phyloP scores from a whole-genome alignment of 1,140 invertebrate species.

The Macrostomum lignano region DNA sequence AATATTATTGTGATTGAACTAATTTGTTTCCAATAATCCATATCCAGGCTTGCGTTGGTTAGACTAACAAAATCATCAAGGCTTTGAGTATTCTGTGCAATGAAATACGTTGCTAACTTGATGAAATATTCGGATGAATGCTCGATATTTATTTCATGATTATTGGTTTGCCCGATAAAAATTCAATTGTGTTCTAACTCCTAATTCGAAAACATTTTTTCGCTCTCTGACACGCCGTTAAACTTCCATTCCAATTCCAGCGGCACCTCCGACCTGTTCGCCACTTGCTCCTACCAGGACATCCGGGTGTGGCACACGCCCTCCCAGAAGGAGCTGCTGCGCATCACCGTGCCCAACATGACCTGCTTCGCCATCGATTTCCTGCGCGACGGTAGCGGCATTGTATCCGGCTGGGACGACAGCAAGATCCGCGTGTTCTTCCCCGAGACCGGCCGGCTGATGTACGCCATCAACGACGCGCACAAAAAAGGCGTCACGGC shows the following conservation, averaged over 20 bases:
- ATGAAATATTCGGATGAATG: too few relatives aligned
- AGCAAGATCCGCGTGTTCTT: constrained; percentile 41
- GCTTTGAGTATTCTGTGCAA: too few relatives aligned
- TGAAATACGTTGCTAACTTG: too few relatives aligned
- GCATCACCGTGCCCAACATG: constrained; percentile 55
- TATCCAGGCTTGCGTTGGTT: too few relatives aligned
- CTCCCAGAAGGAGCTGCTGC: constrained; percentile 44
- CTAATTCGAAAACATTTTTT: too few relatives aligned
- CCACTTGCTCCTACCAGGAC: constrained; percentile 48
- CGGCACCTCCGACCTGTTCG: constrained; percentile 39
- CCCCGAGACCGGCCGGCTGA: constrained; percentile 43
- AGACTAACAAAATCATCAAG: too few relatives aligned
- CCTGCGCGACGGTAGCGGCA: constrained; percentile 42
- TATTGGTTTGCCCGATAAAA: too few relatives aligned
- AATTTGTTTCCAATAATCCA: too few relatives aligned
- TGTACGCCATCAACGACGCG: constrained; percentile 50
- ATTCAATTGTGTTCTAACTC: too few relatives aligned
- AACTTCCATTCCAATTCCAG: constrained; percentile 12
- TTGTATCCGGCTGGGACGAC: constrained; percentile 56
- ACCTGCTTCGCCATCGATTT: constrained; percentile 47
- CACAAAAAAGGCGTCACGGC: constrained; percentile 55
- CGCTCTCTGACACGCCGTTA: too few relatives aligned
- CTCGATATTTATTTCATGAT: too few relatives aligned
- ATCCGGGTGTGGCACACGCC: constrained; percentile 51
- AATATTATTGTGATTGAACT: too few relatives aligned